Percentiles rank a stretch among this genome's conserved stretches.
These are phyloP conservation scores for Triplophysa dalaica DNA, from an alignment of 2,113 vertebrate species.

Conservation along the genomic window DNA sequence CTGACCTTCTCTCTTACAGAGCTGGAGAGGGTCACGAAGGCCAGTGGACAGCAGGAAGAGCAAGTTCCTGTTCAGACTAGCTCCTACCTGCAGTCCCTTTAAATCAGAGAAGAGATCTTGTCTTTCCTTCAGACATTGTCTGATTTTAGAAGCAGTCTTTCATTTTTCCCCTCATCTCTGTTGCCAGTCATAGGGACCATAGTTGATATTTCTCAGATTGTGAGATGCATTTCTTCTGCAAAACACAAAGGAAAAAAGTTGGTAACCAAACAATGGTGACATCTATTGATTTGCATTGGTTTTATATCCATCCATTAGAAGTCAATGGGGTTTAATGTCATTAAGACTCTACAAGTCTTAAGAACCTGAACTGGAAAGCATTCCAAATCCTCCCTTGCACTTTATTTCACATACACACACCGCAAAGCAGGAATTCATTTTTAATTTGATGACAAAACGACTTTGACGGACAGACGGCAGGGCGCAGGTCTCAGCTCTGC, in stretches of 20 bases:
- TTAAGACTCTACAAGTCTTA: no score
- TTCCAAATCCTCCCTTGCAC: background rate
- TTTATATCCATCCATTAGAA: no score
- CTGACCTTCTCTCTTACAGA: background rate
- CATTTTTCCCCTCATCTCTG: background rate
- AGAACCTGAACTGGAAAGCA: background rate
- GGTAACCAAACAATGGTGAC: no score
- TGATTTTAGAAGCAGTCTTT: conserved; percentile 10
- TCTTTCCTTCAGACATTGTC: background rate
- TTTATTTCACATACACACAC: background rate
- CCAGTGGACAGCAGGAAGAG: conserved; percentile 28
- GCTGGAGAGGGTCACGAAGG: conserved; percentile 1
- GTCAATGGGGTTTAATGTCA: no score
- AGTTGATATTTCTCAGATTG: conserved; percentile 3
- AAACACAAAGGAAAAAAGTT: no score
- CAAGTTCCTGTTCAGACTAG: conserved; percentile 30
- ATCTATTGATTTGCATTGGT: no score
- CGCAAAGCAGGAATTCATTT: conserved; percentile 22
- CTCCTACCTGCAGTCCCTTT: conserved; percentile 11
- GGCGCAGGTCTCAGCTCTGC: conserved; percentile 1
- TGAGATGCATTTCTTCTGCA: background rate
- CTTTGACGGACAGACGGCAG: conserved; percentile 35
- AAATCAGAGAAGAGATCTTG: background rate
- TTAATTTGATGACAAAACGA: conserved; percentile 42
- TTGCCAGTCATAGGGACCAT: background rate